Percentiles rank a stretch among this genome's conserved stretches.
Evolutionary conservation across 2,888 invertebrate genomes (phyloP).

Genomic region (Stenoptilia bipunctidactyla): DNA sequence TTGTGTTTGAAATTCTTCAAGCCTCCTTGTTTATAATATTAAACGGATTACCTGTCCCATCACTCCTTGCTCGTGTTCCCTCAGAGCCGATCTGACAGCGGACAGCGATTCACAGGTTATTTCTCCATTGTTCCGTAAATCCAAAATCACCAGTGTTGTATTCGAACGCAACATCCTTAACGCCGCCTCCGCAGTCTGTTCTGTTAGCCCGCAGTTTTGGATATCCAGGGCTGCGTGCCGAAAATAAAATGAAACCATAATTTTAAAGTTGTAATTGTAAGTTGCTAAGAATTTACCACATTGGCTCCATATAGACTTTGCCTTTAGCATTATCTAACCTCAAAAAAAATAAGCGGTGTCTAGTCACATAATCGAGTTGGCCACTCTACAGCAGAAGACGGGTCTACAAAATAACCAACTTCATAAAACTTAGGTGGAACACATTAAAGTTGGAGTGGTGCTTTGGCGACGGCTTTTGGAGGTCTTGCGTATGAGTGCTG

Average conservation of each 20-base stretch:
- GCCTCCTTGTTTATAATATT: too few relatives aligned
- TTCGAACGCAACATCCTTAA: conserved; percentile 75
- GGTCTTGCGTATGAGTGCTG: too few relatives aligned
- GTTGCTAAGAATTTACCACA: background rate
- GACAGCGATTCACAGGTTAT: conserved; percentile 58
- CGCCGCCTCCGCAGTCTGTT: conserved; percentile 67
- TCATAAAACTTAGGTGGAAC: too few relatives aligned
- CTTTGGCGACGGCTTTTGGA: too few relatives aligned
- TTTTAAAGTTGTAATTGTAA: background rate
- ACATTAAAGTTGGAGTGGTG: too few relatives aligned
- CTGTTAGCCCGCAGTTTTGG: conserved; percentile 81
- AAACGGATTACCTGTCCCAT: conserved; percentile 64
- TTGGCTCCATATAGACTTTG: too few relatives aligned
- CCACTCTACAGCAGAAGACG: too few relatives aligned
- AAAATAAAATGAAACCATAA: background rate
- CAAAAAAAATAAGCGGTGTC: too few relatives aligned
- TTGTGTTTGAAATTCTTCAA: too few relatives aligned
- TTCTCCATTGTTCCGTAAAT: conserved; percentile 74
- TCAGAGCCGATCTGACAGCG: conserved; percentile 55
- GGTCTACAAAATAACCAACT: too few relatives aligned
- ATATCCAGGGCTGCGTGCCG: conserved; percentile 75
- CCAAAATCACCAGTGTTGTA: conserved; percentile 76
- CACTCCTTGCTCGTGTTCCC: conserved; percentile 45
- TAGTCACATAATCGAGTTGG: too few relatives aligned
- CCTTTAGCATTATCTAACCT: too few relatives aligned